phyloP scores from a whole-genome alignment of 2,113 vertebrate species.

The Vidua macroura region DNA sequence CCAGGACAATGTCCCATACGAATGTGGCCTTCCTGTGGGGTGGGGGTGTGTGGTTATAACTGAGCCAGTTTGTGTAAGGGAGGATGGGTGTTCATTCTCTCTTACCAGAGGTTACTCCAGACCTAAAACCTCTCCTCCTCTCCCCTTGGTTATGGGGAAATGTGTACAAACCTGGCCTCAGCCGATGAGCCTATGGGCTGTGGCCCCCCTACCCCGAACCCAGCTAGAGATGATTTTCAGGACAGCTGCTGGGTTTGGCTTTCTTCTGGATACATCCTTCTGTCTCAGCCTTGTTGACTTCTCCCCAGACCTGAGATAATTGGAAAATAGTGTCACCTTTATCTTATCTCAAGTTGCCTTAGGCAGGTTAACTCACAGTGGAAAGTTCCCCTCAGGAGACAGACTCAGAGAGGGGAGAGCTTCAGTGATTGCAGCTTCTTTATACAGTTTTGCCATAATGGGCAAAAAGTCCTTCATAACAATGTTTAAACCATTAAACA shows the following conservation, averaged over 20 bases:
- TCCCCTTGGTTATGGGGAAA: not conserved
- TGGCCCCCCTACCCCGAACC: accelerated
- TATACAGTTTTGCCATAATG: not conserved
- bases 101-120: not conserved
- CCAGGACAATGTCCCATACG: too few species aligned
- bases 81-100: not conserved
- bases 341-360: not conserved
- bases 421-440: not conserved
- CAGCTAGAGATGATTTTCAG: not conserved
- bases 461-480: not conserved
- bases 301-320: not conserved
- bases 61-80: not conserved
- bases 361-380: not conserved
- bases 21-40: not conserved
- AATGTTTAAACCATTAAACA: not conserved
- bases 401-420: not conserved
- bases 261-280: not conserved
- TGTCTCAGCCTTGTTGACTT: not conserved
- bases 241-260: not conserved
- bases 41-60: not conserved
- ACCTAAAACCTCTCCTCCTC: not conserved
- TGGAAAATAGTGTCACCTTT: not conserved
- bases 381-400: not conserved
- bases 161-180: not conserved
- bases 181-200: not conserved